Evolutionary conservation across 2,888 invertebrate genomes (phyloP), one percentile per base, ranked within the genome.

Genomic region (Sinhomidia bicolor): DNA sequence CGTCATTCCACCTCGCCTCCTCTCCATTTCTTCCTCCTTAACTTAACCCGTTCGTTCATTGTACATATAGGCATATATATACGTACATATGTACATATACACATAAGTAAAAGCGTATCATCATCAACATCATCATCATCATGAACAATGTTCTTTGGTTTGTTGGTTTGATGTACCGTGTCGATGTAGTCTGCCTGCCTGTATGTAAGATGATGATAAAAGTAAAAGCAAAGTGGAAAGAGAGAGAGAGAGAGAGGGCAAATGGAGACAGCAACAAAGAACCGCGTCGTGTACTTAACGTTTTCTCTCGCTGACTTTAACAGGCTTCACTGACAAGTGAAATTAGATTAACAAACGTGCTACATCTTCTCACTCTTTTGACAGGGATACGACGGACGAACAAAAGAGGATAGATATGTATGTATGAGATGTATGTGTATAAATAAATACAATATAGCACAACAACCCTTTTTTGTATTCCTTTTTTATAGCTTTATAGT

Each of bases 341-440:
- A 92, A 92, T 92, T 91, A 92, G 92, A 92, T 92, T 92, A 92
- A 92, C 91, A 91, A 91, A 91, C 91, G 90, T 91, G 90, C 85
- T 83, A 89, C 81, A 76, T 87, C 68, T 71, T 78, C 62, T 76
- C 57, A 76, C 84, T 78, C 51, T 44, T 79, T 51, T 85, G 78
- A 78, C 79, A 78, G 71, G 71, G 71, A 71, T 71, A 65, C 62
- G 62, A 62, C 62, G 65, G 84, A 65, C 32, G 78, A 85, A 71
- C 57, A 62, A 86, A 74, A 68, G 85, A 32, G 68, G 14, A 76
- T 26, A 3, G 1, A 60, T 10, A 26, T 17, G 7, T 6, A 23
- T 6, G 7, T 10, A 10, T 5, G 41, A 26, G 17, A 60, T 26
- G 68, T 76, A 57, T 12, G 14, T 26, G 32, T 76, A 57, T 84